Evolutionary conservation across 2,797 vertebrate genomes (phyloP).

Genomic region (Molossus molossus): DNA sequence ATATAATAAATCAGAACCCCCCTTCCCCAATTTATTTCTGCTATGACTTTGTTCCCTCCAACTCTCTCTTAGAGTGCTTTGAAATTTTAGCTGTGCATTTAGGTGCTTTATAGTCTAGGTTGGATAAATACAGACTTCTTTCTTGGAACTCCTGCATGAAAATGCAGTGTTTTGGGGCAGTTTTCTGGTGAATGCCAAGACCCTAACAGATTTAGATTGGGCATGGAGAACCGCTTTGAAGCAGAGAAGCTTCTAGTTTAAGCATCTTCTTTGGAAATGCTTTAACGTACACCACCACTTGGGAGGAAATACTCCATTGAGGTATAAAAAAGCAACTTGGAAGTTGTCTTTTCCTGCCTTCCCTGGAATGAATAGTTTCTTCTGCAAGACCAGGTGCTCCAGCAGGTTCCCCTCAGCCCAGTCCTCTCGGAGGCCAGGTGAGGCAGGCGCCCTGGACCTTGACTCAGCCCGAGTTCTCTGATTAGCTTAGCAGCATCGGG

Average conservation of each 20-base stretch:
- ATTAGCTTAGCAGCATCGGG: not conserved
- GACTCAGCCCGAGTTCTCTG: not conserved
- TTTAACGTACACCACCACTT: not conserved
- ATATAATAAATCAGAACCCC: not conserved
- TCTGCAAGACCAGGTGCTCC: not conserved
- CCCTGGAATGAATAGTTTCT: not conserved
- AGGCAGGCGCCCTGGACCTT: not conserved
- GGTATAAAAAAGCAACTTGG: not conserved
- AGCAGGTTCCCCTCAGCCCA: not conserved
- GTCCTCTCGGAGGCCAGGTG: not conserved
- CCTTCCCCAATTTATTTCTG: not conserved
- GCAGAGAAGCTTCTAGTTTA: not conserved
- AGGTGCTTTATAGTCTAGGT: constrained; percentile 39
- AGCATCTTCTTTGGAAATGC: constrained; percentile 12
- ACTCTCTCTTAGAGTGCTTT: constrained; percentile 34
- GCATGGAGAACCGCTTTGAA: constrained; percentile 27
- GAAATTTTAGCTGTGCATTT: constrained; percentile 49
- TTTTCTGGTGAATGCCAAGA: not conserved
- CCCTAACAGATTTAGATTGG: constrained; percentile 10
- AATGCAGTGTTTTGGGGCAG: constrained; percentile 30
- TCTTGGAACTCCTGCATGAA: constrained; percentile 18
- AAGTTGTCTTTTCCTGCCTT: constrained; percentile 23
- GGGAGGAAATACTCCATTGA: not conserved
- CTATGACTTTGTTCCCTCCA: not conserved
- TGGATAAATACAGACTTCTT: constrained; percentile 40